Conservation (phyloP, 2,888 invertebrate species). For the Drosophila ustulata region DNA sequence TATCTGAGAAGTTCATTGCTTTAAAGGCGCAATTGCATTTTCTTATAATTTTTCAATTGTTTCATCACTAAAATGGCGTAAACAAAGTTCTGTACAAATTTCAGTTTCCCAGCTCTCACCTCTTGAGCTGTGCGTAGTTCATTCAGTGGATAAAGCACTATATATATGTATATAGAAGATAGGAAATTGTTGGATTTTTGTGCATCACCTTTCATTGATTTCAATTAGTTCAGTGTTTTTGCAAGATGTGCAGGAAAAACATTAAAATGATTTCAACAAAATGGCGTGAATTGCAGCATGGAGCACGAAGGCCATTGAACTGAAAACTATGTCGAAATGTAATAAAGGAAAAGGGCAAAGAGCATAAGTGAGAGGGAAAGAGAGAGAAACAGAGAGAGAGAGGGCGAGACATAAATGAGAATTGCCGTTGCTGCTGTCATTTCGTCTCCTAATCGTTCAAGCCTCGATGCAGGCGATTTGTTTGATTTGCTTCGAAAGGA, state of each 20-base stretch:
- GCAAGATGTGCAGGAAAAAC: constrained; percentile 4
- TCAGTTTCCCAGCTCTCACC: too few relatives aligned
- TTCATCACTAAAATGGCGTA: too few relatives aligned
- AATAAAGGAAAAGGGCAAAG: background rate
- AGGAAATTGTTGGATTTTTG: constrained; percentile 5
- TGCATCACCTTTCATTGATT: constrained; percentile 1
- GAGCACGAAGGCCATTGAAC: constrained; percentile 32
- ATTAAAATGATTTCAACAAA: constrained; percentile 21
- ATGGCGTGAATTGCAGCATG: constrained; percentile 25
- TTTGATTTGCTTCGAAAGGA: constrained; percentile 38
- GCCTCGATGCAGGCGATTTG: constrained; percentile 56
- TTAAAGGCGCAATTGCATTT: too few relatives aligned
- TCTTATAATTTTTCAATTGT: too few relatives aligned
- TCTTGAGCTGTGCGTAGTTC: too few relatives aligned
- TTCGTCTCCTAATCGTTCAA: constrained; percentile 50
- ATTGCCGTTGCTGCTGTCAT: constrained; percentile 49
- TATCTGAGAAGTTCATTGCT: too few relatives aligned
- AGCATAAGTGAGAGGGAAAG: background rate
- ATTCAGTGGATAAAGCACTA: too few relatives aligned
- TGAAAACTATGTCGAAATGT: constrained; percentile 30
- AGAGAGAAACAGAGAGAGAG: background rate
- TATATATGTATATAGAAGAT: background rate
- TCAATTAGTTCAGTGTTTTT: constrained; percentile 36
- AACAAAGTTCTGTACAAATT: too few relatives aligned
- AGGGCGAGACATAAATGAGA: constrained; percentile 34